Percentiles rank a stretch among this genome's conserved stretches.
These are phyloP conservation scores for Drosophila nr. medialis DNA, from an alignment of 2,888 invertebrate genomes.

Conservation along the genomic window DNA sequence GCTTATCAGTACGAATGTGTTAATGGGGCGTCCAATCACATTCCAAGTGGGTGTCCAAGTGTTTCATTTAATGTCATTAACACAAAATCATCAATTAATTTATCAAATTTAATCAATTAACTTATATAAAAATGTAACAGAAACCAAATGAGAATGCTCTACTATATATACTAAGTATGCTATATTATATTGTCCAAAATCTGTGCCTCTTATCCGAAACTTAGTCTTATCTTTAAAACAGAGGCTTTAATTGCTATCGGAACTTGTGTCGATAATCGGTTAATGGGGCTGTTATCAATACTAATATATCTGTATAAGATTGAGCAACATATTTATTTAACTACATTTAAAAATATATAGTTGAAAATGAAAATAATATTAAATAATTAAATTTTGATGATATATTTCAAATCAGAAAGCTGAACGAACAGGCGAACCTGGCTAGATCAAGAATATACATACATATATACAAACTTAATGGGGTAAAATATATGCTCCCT, in stretches of 20 bases:
- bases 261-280: neutral
- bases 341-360: neutral
- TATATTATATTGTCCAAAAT: neutral
- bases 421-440: neutral
- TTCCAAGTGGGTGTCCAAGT: neutral
- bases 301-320: accelerated
- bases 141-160: neutral
- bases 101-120: neutral
- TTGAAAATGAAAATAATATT: no score
- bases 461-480: neutral
- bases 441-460: neutral
- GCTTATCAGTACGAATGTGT: conserved; percentile 17
- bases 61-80: neutral
- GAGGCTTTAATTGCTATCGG: no score
- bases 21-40: neutral
- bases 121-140: neutral
- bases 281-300: neutral
- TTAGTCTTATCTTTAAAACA: neutral
- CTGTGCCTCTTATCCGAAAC: neutral
- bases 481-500: neutral
- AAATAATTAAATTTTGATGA: no score
- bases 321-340: neutral
- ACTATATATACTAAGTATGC: neutral
- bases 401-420: neutral
- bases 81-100: neutral